A percentile compares a stretch with the other conserved stretches of the same genome.
Evolutionary conservation across 2,797 vertebrate species (phyloP).

Genomic region (Cossypha heuglini): DNA sequence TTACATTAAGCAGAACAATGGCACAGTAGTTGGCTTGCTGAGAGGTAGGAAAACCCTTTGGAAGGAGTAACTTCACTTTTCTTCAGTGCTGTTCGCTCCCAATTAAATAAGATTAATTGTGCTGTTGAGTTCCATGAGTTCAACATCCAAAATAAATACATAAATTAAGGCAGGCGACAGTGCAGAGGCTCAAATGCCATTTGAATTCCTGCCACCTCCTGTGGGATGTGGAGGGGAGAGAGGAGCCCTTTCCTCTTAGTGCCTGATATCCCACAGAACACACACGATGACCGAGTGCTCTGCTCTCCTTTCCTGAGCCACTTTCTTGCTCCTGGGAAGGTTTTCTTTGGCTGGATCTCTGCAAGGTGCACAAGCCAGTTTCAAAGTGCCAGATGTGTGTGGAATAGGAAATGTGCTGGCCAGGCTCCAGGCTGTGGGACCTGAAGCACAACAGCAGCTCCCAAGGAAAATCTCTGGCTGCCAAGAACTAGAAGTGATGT

Average conservation of each 20-base stretch:
- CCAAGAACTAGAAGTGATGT: slow-evolving; percentile 62
- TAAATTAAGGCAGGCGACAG: slow-evolving; percentile 48
- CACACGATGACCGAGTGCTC: accelerated
- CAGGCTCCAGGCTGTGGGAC: slow-evolving; percentile 38
- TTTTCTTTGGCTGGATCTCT: slow-evolving; percentile 54
- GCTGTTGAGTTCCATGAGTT: slow-evolving; percentile 16
- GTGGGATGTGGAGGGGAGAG: background rate
- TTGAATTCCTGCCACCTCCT: slow-evolving; percentile 41
- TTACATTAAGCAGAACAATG: slow-evolving; percentile 31
- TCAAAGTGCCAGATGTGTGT: slow-evolving; percentile 54
- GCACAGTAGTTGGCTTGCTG: slow-evolving; percentile 44
- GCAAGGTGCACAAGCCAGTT: slow-evolving; percentile 55
- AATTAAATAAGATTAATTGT: slow-evolving; percentile 59
- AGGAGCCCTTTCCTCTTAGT: background rate
- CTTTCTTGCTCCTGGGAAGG: slow-evolving; percentile 15
- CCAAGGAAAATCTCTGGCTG: slow-evolving; percentile 39
- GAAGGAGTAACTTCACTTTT: slow-evolving; percentile 33
- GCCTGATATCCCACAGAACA: background rate
- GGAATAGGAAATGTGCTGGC: slow-evolving; percentile 51
- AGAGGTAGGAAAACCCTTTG: slow-evolving; percentile 43
- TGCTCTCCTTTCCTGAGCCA: background rate
- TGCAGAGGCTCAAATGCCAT: background rate
- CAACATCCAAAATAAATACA: slow-evolving; percentile 66
- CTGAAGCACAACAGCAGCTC: slow-evolving; percentile 35
- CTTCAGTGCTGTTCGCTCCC: background rate